A percentile compares a stretch with the other conserved stretches of the same genome.
phyloP scores from a whole-genome alignment of 2,888 invertebrate genomes.

The Drosophila koepferae region DNA sequence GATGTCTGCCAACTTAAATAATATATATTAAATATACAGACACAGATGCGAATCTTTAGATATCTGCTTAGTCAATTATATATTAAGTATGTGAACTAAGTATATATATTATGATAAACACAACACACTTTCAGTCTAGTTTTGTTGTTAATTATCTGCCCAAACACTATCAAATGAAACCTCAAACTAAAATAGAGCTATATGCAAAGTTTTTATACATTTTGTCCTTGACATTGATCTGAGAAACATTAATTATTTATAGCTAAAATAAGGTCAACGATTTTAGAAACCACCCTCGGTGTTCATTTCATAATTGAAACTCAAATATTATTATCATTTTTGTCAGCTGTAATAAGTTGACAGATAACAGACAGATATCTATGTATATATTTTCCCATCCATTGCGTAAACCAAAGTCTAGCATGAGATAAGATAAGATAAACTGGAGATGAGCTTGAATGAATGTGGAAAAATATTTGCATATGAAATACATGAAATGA shows the following conservation, averaged over 20 bases:
- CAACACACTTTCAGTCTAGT: neutral
- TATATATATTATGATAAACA: neutral
- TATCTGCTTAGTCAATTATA: neutral
- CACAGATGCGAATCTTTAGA: neutral
- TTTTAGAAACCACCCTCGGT: neutral
- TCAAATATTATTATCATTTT: neutral
- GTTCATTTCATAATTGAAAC: neutral
- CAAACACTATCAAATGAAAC: neutral
- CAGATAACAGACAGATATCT: conserved; percentile 10
- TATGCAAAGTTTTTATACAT: neutral
- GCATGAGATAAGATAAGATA: neutral
- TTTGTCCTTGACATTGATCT: conserved; percentile 4
- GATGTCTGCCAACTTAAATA: too few relatives aligned
- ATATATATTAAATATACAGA: neutral
- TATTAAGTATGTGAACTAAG: neutral
- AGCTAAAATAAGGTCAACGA: neutral
- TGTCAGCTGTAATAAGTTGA: conserved; percentile 2
- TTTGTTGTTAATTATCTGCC: neutral
- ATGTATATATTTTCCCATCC: neutral
- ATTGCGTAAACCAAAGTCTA: neutral
- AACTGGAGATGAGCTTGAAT: conserved; percentile 1
- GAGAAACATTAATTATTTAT: neutral
- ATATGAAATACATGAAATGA: neutral
- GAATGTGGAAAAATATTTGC: neutral
- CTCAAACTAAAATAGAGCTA: neutral